phyloP scores from a whole-genome alignment of 2,888 invertebrate species.

The Listrodromus nycthemerus region DNA sequence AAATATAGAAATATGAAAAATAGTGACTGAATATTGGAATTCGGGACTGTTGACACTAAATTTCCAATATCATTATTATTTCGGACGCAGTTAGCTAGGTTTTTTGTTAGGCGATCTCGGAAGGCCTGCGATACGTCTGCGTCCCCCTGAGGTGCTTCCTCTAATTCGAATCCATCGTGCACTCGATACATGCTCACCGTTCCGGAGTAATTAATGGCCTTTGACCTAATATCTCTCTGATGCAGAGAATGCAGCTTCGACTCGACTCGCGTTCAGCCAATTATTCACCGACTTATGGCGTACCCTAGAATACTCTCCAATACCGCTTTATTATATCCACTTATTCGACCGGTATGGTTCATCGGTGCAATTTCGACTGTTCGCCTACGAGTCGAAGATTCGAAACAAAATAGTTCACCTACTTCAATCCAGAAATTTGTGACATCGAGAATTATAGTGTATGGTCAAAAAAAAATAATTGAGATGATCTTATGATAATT shows the following conservation, averaged over 20 bases:
- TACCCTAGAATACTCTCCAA: not conserved
- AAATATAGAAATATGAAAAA: too few relatives aligned
- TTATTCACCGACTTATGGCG: constrained; percentile 55
- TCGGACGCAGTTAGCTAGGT: too few relatives aligned
- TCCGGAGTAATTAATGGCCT: constrained; percentile 38
- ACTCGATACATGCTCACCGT: constrained; percentile 14
- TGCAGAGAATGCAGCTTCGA: constrained; percentile 17
- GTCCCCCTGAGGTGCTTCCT: constrained; percentile 31
- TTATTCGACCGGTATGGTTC: not conserved
- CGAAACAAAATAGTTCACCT: not conserved
- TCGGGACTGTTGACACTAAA: too few relatives aligned
- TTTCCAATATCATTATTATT: too few relatives aligned
- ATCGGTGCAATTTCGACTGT: not conserved
- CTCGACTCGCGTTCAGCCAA: constrained; percentile 10
- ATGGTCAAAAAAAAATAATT: too few relatives aligned
- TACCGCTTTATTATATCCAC: constrained; percentile 10
- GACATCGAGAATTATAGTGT: not conserved
- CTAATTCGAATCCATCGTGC: constrained; percentile 37
- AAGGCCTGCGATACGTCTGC: constrained; percentile 24
- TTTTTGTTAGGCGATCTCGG: constrained; percentile 9
- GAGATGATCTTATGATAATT: too few relatives aligned
- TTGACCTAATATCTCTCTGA: constrained; percentile 28
- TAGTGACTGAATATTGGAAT: not conserved
- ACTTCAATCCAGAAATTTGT: not conserved
- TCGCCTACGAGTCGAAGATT: not conserved